Evolutionary conservation across 2,888 invertebrate species (phyloP), one percentile per base, ranked within the genome.

Genomic region (Kryphioiulus occultus): DNA sequence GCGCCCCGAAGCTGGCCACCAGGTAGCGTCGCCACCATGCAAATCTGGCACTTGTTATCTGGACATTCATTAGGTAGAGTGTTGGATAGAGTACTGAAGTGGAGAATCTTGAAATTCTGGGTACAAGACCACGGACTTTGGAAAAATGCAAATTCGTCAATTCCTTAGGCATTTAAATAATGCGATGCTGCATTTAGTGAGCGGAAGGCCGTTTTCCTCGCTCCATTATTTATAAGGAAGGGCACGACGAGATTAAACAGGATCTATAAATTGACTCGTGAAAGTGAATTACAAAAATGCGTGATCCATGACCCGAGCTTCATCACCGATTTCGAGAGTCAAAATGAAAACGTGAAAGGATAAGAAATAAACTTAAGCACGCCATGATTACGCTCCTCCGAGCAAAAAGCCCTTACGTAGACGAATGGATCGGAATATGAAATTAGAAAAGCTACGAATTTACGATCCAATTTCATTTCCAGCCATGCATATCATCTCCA

Each of bases 281-380:
- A 26, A 78, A 78, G 78, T 78, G 78, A 78, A 78, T 78, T 78
- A 78, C 30, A 78, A 78, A 78, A 78, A 78, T 78, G 78, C 78
- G 78, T 78, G 78, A 78, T 78, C 78, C 78, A 78, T 78, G 78
- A 78, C 78, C 78, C 78, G 78, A 68, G 78, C 78, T 32, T 78
- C 78, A 78, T 78, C 78, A 30, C 78, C 78, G 78, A 78, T 78
- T 78, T 78, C 78, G 78, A 32, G 15, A 78, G 78, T 78, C 78
- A 78, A 78, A 78, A 78, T 78, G 78, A 78, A 78, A 78, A 78
- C 78, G 78, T 30, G 78, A 78, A 78, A 78, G 78, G 78, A 78
- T 30, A 30, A 78, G 78, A 30, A 78, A 78, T 30, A 78, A 78
- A 78, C 30, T 78, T 78, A 78, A 78, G 78, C 78, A 30, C 30